phyloP scores from a whole-genome alignment of 2,797 vertebrate species.

The Etheostoma perlongum region DNA sequence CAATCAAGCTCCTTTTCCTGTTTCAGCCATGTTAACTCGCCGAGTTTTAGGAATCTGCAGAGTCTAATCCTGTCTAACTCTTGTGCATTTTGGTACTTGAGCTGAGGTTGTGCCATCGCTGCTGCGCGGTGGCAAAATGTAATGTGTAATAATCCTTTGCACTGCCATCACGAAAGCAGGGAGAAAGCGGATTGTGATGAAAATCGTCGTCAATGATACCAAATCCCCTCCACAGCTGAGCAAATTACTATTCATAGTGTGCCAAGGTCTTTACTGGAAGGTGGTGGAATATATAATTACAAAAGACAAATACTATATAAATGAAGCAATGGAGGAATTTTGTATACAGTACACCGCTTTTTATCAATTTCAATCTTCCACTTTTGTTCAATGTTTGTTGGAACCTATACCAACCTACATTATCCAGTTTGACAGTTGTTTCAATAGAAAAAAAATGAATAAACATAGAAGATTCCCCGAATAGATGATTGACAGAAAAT shows the following conservation, averaged over 20 bases:
- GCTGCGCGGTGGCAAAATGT: conserved; percentile 54
- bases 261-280: conserved; percentile 17
- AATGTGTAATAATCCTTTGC: conserved; percentile 69
- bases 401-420: not conserved
- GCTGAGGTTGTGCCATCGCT: conserved; percentile 48
- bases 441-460: too few relatives aligned
- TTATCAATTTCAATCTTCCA: not conserved
- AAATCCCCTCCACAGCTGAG: conserved; percentile 66
- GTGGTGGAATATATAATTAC: not conserved
- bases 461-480: too few relatives aligned
- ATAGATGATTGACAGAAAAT: too few relatives aligned
- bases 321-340: conserved; percentile 11
- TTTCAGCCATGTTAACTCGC: conserved; percentile 24
- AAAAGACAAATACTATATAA: not conserved
- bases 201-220: conserved; percentile 40
- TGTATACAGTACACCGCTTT: not conserved
- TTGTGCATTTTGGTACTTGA: conserved; percentile 51
- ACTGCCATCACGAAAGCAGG: conserved; percentile 39
- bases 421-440: not conserved
- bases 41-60: conserved; percentile 52
- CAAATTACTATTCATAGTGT: conserved; percentile 35
- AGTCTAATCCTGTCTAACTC: conserved; percentile 62
- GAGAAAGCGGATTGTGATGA: conserved; percentile 54
- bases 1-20: conserved; percentile 33
- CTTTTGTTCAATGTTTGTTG: not conserved